Conservation (phyloP, 2,888 invertebrate genomes). For the Calameuta idolon region DNA sequence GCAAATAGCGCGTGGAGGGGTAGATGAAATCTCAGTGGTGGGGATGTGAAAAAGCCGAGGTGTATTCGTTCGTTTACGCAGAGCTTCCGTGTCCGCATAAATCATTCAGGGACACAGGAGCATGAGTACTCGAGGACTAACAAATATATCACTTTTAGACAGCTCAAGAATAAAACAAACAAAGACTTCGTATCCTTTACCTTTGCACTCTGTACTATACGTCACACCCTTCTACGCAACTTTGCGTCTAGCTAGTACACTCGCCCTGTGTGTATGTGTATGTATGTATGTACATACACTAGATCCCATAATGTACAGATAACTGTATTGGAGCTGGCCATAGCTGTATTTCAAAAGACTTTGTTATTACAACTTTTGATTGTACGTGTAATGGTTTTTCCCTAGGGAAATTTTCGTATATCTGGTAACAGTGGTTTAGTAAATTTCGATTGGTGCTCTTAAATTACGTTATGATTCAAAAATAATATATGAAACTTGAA, state of each 20-base stretch:
- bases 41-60: conserved; percentile 21
- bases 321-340: neutral
- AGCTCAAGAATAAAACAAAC: conserved; percentile 42
- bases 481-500: neutral
- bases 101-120: conserved; percentile 31
- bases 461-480: neutral
- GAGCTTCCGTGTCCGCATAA: conserved; percentile 29
- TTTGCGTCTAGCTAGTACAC: neutral
- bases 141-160: conserved; percentile 42
- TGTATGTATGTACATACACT: too few relatives aligned
- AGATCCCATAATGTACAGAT: neutral
- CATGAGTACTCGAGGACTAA: conserved; percentile 24
- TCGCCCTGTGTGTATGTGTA: neutral
- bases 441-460: neutral
- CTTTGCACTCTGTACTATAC: neutral
- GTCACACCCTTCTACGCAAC: neutral
- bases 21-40: conserved; percentile 10
- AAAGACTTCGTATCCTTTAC: conserved; percentile 11
- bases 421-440: neutral
- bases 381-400: neutral
- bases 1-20: neutral
- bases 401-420: neutral
- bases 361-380: neutral
- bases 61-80: conserved; percentile 26
- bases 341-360: conserved; percentile 41